phyloP scores from a whole-genome alignment of 2,113 vertebrate species.

The Mastomys coucha region DNA sequence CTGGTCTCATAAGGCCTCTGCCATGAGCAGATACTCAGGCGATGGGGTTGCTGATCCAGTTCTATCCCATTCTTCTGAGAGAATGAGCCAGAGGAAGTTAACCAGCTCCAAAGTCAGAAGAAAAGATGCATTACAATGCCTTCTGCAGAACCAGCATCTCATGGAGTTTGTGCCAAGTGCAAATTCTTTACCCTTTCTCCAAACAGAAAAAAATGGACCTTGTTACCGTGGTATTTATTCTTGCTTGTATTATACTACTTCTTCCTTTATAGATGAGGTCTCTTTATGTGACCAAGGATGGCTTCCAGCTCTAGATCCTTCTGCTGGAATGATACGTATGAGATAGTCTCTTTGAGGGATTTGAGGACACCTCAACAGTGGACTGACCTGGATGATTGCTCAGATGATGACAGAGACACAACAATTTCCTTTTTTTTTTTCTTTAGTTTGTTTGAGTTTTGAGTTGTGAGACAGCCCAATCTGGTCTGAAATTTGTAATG shows the following conservation, averaged over 20 bases:
- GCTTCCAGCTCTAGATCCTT: background rate
- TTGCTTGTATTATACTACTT: background rate
- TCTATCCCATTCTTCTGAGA: background rate
- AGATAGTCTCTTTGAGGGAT: background rate
- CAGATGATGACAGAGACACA: fast-evolving
- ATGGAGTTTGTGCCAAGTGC: fast-evolving
- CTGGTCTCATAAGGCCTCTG: fast-evolving
- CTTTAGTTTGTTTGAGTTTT: background rate
- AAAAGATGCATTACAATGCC: fast-evolving
- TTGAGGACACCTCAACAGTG: background rate
- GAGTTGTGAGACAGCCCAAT: background rate
- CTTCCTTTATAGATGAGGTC: background rate
- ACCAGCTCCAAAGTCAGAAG: fast-evolving
- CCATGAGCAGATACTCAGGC: fast-evolving
- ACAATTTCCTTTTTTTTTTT: background rate
- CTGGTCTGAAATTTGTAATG: background rate
- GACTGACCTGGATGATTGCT: fast-evolving
- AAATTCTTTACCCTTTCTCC: fast-evolving
- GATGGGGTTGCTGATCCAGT: too few species aligned
- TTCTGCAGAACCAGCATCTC: background rate
- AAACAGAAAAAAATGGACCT: too few species aligned
- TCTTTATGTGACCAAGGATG: background rate
- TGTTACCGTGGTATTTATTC: background rate
- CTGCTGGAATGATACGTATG: background rate
- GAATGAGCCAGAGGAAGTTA: background rate